These are phyloP conservation scores for Proterorhinus semilunaris DNA, from an alignment of 2,113 vertebrate genomes.

Conservation along the genomic window DNA sequence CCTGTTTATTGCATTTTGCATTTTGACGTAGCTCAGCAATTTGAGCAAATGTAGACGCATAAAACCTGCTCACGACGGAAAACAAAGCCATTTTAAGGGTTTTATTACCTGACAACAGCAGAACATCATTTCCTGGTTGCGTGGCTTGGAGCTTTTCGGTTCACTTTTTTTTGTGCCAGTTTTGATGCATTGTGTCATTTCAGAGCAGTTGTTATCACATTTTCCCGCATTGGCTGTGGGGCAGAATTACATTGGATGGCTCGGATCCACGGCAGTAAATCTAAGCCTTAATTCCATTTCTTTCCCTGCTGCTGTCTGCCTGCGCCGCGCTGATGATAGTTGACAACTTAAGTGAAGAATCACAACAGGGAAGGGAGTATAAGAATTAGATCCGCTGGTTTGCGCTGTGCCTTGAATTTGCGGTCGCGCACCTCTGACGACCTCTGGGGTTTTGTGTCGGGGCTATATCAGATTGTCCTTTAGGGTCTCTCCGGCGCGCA, in stretches of 20 bases:
- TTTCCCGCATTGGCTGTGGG: slow-evolving; percentile 51
- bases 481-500: slow-evolving; percentile 46
- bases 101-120: slow-evolving; percentile 11
- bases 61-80: not conserved
- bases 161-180: slow-evolving; percentile 27
- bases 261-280: slow-evolving; percentile 52
- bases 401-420: slow-evolving; percentile 36
- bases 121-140: slow-evolving; percentile 20
- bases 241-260: slow-evolving; percentile 48
- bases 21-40: not conserved
- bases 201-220: slow-evolving; percentile 44
- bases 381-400: slow-evolving; percentile 41
- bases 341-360: slow-evolving; percentile 66
- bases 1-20: not conserved
- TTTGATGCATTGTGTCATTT: slow-evolving; percentile 54
- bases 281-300: slow-evolving; percentile 36
- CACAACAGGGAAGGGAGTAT: slow-evolving; percentile 38
- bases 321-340: slow-evolving; percentile 46
- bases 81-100: slow-evolving; percentile 2
- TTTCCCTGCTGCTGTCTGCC: slow-evolving; percentile 30
- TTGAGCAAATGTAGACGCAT: not conserved
- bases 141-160: slow-evolving; percentile 27
- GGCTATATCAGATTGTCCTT: slow-evolving; percentile 64
- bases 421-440: slow-evolving; percentile 24
- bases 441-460: slow-evolving; percentile 40